phyloP scores from a whole-genome alignment of 2,113 vertebrate genomes.

The Poeciliopsis retropinna region DNA sequence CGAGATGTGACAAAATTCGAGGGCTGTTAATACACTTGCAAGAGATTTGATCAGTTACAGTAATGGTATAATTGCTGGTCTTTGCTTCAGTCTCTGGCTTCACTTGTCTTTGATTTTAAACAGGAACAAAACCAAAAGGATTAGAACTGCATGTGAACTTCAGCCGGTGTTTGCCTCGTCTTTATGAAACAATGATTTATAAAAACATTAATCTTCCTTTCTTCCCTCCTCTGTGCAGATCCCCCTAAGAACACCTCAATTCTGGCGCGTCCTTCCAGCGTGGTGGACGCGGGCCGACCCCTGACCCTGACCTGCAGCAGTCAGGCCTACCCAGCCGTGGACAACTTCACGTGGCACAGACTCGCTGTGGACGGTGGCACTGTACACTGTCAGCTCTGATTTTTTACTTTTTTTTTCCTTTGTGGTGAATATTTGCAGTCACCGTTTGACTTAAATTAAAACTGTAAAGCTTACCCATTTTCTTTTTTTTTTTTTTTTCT shows the following conservation, averaged over 20 bases:
- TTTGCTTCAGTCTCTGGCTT: background rate
- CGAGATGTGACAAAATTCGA: background rate
- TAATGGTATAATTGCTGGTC: background rate
- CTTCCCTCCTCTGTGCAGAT: conserved; percentile 56
- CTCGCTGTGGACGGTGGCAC: conserved; percentile 65
- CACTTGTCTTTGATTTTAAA: background rate
- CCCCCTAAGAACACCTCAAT: conserved; percentile 82
- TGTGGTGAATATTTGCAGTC: conserved; percentile 7
- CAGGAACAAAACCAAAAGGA: background rate
- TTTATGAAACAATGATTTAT: background rate
- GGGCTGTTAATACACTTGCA: no score
- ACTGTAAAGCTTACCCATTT: background rate
- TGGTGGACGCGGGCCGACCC: conserved; percentile 79
- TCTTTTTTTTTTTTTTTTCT: background rate
- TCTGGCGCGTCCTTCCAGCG: conserved; percentile 77
- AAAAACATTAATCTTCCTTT: background rate
- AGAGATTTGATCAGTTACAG: background rate
- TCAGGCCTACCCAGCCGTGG: conserved; percentile 80
- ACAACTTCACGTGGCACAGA: conserved; percentile 84
- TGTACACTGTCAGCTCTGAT: conserved; percentile 66
- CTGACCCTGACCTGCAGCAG: conserved; percentile 83
- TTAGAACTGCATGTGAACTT: background rate
- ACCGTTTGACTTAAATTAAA: background rate
- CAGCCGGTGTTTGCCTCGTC: background rate
- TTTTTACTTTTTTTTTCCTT: conserved; percentile 30